phyloP scores from a whole-genome alignment of 2,888 invertebrate genomes.

The Drosophila sordidula region DNA sequence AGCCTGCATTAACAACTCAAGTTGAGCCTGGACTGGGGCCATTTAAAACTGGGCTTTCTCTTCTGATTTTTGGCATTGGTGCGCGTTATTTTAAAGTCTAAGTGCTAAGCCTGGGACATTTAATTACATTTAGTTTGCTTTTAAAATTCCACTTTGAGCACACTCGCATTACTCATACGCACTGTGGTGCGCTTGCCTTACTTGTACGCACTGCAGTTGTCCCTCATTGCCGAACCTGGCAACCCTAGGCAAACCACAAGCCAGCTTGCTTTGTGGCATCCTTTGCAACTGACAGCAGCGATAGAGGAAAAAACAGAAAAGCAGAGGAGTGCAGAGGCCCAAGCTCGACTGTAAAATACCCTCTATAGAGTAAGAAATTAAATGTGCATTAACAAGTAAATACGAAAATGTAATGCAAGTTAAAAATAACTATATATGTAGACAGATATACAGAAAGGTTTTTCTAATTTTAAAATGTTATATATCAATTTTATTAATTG shows the following conservation, averaged over 20 bases:
- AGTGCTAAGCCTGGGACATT: not conserved
- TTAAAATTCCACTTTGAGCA: constrained; percentile 2
- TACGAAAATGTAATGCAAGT: too few relatives aligned
- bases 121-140: not conserved
- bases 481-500: too few relatives aligned
- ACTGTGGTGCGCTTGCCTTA: constrained; percentile 39
- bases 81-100: not conserved
- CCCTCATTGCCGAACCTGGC: not conserved
- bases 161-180: constrained; percentile 50
- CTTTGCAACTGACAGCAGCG: constrained; percentile 31
- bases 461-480: too few relatives aligned
- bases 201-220: constrained; percentile 38
- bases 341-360: constrained; percentile 8
- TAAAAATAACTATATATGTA: too few relatives aligned
- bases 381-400: too few relatives aligned
- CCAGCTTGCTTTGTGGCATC: constrained; percentile 54
- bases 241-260: constrained; percentile 37
- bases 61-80: too few relatives aligned
- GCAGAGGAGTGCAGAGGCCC: too few relatives aligned
- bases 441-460: too few relatives aligned
- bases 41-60: too few relatives aligned
- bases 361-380: not conserved
- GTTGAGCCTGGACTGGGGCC: too few relatives aligned
- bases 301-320: not conserved
- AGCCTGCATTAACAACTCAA: not conserved